A percentile compares a stretch with the other conserved stretches of the same genome.
Conservation (phyloP, 2,797 vertebrate genomes). For the Pangasius macronema region DNA sequence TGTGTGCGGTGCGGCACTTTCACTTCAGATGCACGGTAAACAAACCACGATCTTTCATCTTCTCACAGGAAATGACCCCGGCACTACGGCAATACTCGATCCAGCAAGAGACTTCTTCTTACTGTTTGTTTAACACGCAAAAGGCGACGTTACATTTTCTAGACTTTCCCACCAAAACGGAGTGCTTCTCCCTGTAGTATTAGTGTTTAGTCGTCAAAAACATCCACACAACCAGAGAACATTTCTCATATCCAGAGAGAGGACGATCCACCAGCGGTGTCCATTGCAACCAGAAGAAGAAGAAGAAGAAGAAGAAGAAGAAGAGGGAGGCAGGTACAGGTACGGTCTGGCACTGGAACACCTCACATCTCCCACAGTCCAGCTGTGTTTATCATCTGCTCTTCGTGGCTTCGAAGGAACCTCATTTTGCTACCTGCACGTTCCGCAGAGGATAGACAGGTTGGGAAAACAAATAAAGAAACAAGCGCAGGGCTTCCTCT, state of each 20-base stretch:
- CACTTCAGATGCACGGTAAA: conserved; percentile 44
- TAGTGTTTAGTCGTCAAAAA: not conserved
- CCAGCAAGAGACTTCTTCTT: conserved; percentile 12
- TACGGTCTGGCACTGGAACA: conserved; percentile 5
- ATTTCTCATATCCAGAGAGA: conserved; percentile 14
- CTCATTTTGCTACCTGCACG: conserved; percentile 64
- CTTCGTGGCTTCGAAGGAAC: not conserved
- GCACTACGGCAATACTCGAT: not conserved
- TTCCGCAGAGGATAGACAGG: conserved; percentile 52
- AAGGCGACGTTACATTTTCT: not conserved
- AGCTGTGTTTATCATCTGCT: conserved; percentile 26
- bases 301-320: not conserved
- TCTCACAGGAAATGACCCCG: conserved; percentile 32
- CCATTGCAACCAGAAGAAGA: not conserved
- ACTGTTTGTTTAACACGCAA: not conserved
- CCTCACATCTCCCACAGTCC: conserved; percentile 30
- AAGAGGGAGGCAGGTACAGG: conserved; percentile 18
- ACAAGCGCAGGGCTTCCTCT: conserved; percentile 48
- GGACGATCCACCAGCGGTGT: not conserved
- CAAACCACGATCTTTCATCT: conserved; percentile 44
- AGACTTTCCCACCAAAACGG: not conserved
- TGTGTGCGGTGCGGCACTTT: conserved; percentile 59
- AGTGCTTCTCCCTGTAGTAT: not conserved
- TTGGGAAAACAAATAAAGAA: conserved; percentile 57
- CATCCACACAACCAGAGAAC: not conserved